Base-by-base conservation (phyloP, 1,140 invertebrate species). In the Eumaeus atala region DNA sequence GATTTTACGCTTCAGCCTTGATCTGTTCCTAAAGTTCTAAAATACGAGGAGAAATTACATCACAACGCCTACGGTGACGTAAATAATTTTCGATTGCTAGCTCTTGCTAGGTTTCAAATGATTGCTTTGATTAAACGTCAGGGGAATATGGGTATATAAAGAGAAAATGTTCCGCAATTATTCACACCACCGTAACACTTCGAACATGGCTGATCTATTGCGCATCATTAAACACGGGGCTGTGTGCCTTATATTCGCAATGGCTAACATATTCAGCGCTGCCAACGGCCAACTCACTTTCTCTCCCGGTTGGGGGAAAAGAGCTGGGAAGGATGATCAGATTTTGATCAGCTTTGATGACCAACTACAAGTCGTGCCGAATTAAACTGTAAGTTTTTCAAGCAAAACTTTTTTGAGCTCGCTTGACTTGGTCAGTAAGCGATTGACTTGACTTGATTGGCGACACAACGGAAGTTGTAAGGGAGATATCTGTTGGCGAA, bases 261-360 rank as follows among this genome's bases (percentile, higher is more conserved):
- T 59, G 8, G 64, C 58, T n/a, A 73, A 70, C 18, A 53, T 73
- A 0, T 65, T 72, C 8, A 56, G 63, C 34, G 53, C 54, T 0
- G 40, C 66, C 3, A 62, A 68, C 17, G 64, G 63, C 1, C 70
- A 73, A 40, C 61, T 71, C 5, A 70, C 68, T 0, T 71, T 71
- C 34, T 69, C 70, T 8, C 57, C 60, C 10, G 66, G 64, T 8
- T 73, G 70, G 70, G 68, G 66, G 1, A 70, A 70, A 51, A 56
- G 70, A 40, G 53, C 61, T 51, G 50, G 16, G 35, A 58, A 49
- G 3, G 66, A 73, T 36, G 67, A 73, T n/a, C 66, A 66, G 28
- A 65, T 71, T 0, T 44, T 51, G n/a, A 72, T 72, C 17, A 60
- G 62, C 34, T 51, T 69, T 9, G 66, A 72, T 35, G 64, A 72